Evolutionary conservation across 2,888 invertebrate species (phyloP).

Genomic region (Nebria brevicollis): DNA sequence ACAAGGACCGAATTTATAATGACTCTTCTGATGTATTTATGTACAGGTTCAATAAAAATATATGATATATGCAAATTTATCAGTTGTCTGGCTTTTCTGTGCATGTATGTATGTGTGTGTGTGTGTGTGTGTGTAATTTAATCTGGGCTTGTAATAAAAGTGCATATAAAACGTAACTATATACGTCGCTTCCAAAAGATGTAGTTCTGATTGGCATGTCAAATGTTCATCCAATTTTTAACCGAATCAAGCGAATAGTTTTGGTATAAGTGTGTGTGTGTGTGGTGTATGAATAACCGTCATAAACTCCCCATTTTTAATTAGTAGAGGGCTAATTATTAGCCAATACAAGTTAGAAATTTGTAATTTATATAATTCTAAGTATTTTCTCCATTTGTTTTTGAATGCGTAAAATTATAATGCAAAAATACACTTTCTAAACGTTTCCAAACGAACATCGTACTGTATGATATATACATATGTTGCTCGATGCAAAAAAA

Average conservation of each 20-base stretch:
- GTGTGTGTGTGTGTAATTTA: background rate
- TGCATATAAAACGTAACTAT: background rate
- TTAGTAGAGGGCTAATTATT: no score
- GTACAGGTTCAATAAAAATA: slow-evolving; percentile 13
- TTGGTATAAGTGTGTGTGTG: no score
- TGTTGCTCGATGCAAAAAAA: no score
- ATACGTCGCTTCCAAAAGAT: background rate
- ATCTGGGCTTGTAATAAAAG: background rate
- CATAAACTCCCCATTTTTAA: no score
- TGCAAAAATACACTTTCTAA: no score
- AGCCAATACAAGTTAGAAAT: no score
- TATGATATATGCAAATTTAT: slow-evolving; percentile 21
- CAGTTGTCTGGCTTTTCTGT: background rate
- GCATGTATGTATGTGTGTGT: background rate
- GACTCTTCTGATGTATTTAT: slow-evolving; percentile 12
- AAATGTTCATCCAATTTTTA: background rate
- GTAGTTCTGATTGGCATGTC: background rate
- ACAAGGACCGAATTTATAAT: slow-evolving; percentile 11
- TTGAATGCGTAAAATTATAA: no score
- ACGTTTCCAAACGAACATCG: no score
- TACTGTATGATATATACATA: no score
- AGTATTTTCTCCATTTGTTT: no score
- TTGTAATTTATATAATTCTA: no score
- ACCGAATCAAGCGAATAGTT: background rate
- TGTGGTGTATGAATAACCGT: background rate